These are phyloP conservation scores for Henricia sp. DNA, from an alignment of 53 echinoderm and acorn worm genomes.

Conservation along the genomic window DNA sequence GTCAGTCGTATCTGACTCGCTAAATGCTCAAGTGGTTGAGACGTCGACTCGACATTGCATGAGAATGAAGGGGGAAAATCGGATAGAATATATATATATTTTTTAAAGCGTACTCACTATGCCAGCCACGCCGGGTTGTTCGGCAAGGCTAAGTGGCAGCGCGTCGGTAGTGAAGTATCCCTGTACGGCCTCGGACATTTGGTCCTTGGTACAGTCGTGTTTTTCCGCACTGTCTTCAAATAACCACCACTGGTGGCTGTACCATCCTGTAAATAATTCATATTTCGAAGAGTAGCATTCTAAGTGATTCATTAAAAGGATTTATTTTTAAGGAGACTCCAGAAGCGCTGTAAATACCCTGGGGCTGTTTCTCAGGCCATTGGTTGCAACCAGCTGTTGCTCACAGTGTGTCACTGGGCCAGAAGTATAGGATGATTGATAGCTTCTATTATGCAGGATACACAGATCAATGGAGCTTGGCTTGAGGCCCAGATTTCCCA, in stretches of 20 bases:
- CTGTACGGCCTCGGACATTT: conserved; percentile 78
- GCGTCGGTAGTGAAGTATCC: conserved; percentile 94
- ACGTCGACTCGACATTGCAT: background rate
- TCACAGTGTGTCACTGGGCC: too few species aligned
- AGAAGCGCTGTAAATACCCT: too few species aligned
- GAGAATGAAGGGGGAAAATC: background rate
- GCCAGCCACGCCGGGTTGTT: conserved; percentile 79
- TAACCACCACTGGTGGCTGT: conserved; percentile 89
- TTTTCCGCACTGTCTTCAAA: conserved; percentile 26
- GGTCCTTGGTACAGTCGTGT: conserved; percentile 74
- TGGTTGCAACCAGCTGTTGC: too few species aligned
- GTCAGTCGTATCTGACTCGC: too few species aligned
- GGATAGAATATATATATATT: background rate
- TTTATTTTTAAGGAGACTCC: too few species aligned
- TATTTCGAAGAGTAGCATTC: too few species aligned
- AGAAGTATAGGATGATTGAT: too few species aligned
- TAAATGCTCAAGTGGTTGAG: background rate
- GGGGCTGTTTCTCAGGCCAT: too few species aligned
- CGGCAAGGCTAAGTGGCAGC: conserved; percentile 76
- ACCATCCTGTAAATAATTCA: conserved; percentile 98
- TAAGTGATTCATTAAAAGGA: too few species aligned
- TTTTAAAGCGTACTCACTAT: conserved; percentile 64
- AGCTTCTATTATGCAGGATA: too few species aligned
- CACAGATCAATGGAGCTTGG: too few species aligned
- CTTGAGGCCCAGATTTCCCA: too few species aligned